Conservation (phyloP, 2,888 invertebrate genomes). For the Branchipolynoe longqiensis region DNA sequence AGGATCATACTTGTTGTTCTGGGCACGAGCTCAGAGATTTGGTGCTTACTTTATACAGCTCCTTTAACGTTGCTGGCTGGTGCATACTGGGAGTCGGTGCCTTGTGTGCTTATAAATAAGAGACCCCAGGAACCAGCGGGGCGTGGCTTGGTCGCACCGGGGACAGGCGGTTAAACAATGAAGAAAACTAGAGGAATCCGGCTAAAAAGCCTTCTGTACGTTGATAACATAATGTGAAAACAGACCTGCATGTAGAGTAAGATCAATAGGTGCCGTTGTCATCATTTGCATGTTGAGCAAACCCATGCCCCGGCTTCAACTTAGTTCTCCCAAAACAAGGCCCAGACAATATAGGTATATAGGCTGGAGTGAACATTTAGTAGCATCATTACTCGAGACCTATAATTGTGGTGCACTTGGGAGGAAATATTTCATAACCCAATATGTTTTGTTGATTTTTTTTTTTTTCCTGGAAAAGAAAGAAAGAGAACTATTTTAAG, state of each 20-base stretch:
- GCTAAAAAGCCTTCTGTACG: slow-evolving; percentile 39
- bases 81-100: slow-evolving; percentile 52
- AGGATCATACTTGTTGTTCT: slow-evolving; percentile 55
- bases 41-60: slow-evolving; percentile 54
- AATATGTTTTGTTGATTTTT: not conserved
- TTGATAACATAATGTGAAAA: slow-evolving; percentile 55
- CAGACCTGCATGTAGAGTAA: slow-evolving; percentile 46
- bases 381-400: not conserved
- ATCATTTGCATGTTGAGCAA: slow-evolving; percentile 38
- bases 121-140: not conserved
- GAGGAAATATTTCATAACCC: slow-evolving; percentile 12
- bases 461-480: slow-evolving; percentile 19
- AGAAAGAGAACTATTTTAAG: slow-evolving; percentile 12
- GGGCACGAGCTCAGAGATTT: slow-evolving; percentile 52
- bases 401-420: not conserved
- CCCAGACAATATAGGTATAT: too few species aligned
- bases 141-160: slow-evolving; percentile 14
- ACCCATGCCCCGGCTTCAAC: slow-evolving; percentile 53
- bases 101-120: slow-evolving; percentile 49
- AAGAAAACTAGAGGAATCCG: too few species aligned
- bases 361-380: not conserved
- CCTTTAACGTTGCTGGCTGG: slow-evolving; percentile 45
- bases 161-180: too few species aligned
- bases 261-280: slow-evolving; percentile 6
- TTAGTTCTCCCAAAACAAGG: slow-evolving; percentile 52